Evolutionary conservation across 2,113 vertebrate genomes (phyloP), one percentile per base, ranked within the genome.

Genomic region (Lepisosteus osseus): DNA sequence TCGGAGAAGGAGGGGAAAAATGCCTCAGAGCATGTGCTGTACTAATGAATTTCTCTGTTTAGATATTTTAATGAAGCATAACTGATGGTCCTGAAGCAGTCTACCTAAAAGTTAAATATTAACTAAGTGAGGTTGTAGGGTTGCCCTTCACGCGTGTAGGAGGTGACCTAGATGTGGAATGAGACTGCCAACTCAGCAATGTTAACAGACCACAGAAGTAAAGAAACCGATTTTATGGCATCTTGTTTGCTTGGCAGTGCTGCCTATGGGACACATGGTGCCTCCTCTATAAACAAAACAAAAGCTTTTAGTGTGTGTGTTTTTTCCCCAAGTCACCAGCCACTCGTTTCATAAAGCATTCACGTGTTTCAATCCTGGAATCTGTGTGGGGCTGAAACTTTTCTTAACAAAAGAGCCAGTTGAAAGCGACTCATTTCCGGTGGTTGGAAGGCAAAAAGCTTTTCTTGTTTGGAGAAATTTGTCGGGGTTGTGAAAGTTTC

Each of bases 51-150:
- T 40, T 40, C 68, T 41, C 44, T n/a, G 54, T 76, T 66, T 66
- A 43, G n/a, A 74, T 67, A 63, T 69, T 61, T 65, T 44, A 70
- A 51, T 68, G 47, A 79, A 62, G 73, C 71, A 14, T 74, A 65
- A 72, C 67, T 42, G 54, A 61, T 65, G 17, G 51, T 57, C 15
- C 41, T 40, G 40, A 9, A 43, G 41, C 14, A 5, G 40, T 79
- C 54, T 75, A 29, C 72, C 54, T 47, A 72, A 79, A 81, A 75
- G 83, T 89, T 78, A 87, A 87, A 77, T 72, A 80, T 85, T 84
- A 84, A 74, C 82, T 41, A 56, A 51, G 51, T 47, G 13, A 68
- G 62, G 67, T 71, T 57, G 12, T 51, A 77, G 70, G 55, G 9
- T 15, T 74, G 77, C 69, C 71, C 40, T 56, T 69, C 76, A 72